Evolutionary conservation across 2,113 vertebrate species (phyloP).

Genomic region (Typhlomys cinereus): DNA sequence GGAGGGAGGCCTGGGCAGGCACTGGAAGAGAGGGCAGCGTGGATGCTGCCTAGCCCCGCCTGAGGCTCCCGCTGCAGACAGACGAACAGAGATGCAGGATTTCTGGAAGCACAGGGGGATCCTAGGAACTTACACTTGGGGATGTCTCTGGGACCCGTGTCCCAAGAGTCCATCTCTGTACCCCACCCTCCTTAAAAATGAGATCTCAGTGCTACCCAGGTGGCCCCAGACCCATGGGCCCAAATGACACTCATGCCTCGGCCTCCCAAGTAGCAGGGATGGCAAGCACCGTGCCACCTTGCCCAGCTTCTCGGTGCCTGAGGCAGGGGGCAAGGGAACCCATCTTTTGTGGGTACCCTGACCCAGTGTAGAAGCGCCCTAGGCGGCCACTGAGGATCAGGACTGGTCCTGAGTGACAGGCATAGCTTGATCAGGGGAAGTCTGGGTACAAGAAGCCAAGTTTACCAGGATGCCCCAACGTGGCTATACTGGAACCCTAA

Average conservation of each 20-base stretch:
- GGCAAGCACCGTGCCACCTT: neutral
- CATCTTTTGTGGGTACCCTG: neutral
- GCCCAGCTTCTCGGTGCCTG: neutral
- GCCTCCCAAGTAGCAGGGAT: neutral
- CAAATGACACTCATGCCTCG: neutral
- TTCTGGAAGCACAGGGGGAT: neutral
- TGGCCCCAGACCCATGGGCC: neutral
- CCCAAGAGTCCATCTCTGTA: neutral
- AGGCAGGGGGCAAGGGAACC: neutral
- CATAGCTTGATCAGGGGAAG: neutral
- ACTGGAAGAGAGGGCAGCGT: neutral
- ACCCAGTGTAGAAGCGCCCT: neutral
- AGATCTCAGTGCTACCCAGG: neutral
- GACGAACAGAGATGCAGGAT: fast-evolving
- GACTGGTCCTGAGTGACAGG: neutral
- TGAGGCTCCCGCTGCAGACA: neutral
- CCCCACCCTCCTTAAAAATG: neutral
- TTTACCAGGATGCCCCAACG: neutral
- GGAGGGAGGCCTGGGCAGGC: no score
- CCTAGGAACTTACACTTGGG: no score
- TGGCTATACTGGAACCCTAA: neutral
- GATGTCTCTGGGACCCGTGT: fast-evolving
- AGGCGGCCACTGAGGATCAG: no score
- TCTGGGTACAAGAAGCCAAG: neutral
- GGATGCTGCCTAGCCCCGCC: neutral